Base-by-base conservation (phyloP, 2,113 vertebrate genomes). In the Scopus umbretta region DNA sequence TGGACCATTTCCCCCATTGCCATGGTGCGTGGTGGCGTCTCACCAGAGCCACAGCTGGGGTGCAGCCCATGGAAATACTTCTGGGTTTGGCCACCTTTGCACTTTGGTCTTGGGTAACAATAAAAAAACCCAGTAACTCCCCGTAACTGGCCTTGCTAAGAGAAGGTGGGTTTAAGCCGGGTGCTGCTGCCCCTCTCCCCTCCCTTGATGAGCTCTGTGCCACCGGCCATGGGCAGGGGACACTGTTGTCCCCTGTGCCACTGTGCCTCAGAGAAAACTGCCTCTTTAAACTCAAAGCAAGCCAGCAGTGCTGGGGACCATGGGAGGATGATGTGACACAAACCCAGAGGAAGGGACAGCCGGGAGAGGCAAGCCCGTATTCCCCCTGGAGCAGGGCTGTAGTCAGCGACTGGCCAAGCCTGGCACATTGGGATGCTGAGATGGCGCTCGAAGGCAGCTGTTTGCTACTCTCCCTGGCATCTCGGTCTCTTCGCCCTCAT, bases 361-460 rank as follows among this genome's bases (percentile, higher is more conserved):
- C 5, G 2, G 55, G 55, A 72, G 45, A 79, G 62, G 47, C 74
- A 89, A 42, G 22, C 71, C 61, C 1, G 0, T 18, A 16, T 42
- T 75, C 45, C 53, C 38, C 22, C 16, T 0, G 1, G 71, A 79
- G 81, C 81, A 87, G 80, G 66, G 70, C 81, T 79, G 70, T 29
- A 80, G 84, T 7, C 73, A 47, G 75, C 1, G 1, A 13, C 71
- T 3, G 1, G 53, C 76, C 3, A 5, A 55, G 45, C 36, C 49
- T 0, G 0, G 59, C 17, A 8, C 74, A 9, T 23, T 0, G 0
- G 49, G 81, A 42, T 61, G 70, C 85, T 43, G 72, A 84, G 76
- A 27, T 3, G 4, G 47, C 3, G 2, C 67, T 62, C 4, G 0
- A 19, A 67, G 79, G 30, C 2, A 3, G n/a, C 50, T 29, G 9